These are phyloP conservation scores for Eilema caniola DNA, from an alignment of 2,888 invertebrate species.

Conservation along the genomic window DNA sequence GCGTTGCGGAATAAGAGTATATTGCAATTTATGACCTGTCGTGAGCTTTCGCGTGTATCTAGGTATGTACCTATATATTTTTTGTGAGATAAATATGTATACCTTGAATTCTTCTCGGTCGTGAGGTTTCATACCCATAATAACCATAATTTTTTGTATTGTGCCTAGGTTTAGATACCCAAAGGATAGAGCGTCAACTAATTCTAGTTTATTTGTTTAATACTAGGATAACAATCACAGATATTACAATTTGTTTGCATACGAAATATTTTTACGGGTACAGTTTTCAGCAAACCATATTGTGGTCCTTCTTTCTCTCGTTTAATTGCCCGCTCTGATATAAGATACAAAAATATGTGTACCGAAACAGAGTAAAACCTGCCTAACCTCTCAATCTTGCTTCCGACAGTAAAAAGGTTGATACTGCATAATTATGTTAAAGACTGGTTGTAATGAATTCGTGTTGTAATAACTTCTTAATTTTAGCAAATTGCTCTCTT, in stretches of 20 bases:
- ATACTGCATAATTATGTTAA: neutral
- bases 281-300: neutral
- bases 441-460: neutral
- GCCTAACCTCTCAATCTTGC: neutral
- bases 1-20: slow-evolving; percentile 8
- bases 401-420: neutral
- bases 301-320: too few relatives aligned
- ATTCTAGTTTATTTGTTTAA: neutral
- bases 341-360: too few relatives aligned
- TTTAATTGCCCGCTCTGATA: too few relatives aligned
- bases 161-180: neutral
- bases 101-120: neutral
- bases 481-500: neutral
- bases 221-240: neutral
- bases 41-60: neutral
- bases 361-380: neutral
- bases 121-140: neutral
- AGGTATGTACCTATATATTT: neutral
- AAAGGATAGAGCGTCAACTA: neutral
- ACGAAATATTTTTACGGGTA: neutral
- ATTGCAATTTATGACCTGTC: neutral
- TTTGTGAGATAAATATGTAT: neutral
- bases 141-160: slow-evolving; percentile 4
- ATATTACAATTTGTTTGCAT: neutral
- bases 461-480: slow-evolving; percentile 10